Evolutionary conservation across 2,113 vertebrate species (phyloP).

Genomic region (Suncus etruscus): DNA sequence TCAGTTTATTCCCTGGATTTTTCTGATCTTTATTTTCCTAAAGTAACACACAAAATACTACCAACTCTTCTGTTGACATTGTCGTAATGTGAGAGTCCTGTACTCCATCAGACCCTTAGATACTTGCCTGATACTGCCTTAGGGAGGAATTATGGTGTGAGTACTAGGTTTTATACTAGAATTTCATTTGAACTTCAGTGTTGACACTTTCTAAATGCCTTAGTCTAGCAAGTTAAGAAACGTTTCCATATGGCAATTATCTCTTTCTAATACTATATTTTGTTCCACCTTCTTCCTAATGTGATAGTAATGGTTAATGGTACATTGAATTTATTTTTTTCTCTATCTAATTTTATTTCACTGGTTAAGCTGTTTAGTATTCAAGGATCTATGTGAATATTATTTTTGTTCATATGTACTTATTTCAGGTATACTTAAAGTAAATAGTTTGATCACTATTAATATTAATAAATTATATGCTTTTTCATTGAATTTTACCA

Average conservation of each 20-base stretch:
- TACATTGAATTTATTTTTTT: conserved; percentile 48
- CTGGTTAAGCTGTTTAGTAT: conserved; percentile 48
- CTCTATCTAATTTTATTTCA: conserved; percentile 57
- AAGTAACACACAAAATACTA: background rate
- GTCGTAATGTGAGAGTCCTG: accelerated
- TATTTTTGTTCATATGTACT: conserved; percentile 71
- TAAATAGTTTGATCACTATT: conserved; percentile 55
- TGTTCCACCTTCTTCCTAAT: background rate
- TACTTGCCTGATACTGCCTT: background rate
- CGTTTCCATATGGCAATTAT: background rate
- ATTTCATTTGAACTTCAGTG: background rate
- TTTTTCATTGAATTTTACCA: background rate
- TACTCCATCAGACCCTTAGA: background rate
- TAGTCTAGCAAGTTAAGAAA: background rate
- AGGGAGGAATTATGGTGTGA: background rate
- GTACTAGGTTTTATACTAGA: background rate
- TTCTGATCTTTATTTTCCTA: background rate
- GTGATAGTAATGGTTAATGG: conserved; percentile 12
- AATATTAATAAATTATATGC: conserved; percentile 62
- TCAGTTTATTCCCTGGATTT: background rate
- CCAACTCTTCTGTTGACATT: background rate
- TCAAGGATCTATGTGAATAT: conserved; percentile 58
- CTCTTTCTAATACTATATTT: background rate
- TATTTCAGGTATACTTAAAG: conserved; percentile 71
- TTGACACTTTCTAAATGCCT: background rate